phyloP scores from a whole-genome alignment of 2,113 vertebrate genomes.

The Ochotona curzoniae region DNA sequence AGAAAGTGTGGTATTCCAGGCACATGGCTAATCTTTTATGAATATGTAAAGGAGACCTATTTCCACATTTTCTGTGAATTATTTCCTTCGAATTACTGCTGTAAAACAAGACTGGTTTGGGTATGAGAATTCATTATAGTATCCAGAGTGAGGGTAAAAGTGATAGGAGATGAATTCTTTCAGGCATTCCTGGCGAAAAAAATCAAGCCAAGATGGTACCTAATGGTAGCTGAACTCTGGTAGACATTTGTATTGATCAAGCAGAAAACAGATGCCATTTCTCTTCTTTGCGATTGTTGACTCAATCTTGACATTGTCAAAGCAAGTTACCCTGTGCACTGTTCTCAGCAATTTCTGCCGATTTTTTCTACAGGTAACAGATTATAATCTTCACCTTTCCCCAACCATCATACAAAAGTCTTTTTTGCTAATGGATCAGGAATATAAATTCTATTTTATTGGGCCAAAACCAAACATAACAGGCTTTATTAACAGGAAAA shows the following conservation, averaged over 20 bases:
- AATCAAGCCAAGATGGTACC: not conserved
- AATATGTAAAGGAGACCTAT: not conserved
- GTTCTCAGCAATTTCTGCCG: not conserved
- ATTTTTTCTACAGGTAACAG: conserved; percentile 15
- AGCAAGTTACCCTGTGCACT: not conserved
- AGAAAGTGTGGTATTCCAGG: not conserved
- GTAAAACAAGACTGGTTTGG: not conserved
- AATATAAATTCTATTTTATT: not conserved
- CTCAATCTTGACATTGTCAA: not conserved
- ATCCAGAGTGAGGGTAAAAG: not conserved
- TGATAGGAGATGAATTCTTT: not conserved
- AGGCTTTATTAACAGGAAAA: conserved; percentile 17
- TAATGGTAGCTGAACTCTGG: not conserved
- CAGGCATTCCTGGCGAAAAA: not conserved
- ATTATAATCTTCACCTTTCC: not conserved
- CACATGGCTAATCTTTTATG: not conserved
- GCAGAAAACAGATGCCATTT: not conserved
- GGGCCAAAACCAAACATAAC: not conserved
- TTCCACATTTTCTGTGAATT: not conserved
- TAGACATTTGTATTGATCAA: not conserved
- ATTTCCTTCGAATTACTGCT: not conserved
- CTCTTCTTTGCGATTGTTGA: not conserved
- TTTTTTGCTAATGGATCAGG: not conserved
- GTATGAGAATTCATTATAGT: not conserved
- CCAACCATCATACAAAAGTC: not conserved